phyloP scores from a whole-genome alignment of 2,888 invertebrate genomes.

The Drosophila affinis region DNA sequence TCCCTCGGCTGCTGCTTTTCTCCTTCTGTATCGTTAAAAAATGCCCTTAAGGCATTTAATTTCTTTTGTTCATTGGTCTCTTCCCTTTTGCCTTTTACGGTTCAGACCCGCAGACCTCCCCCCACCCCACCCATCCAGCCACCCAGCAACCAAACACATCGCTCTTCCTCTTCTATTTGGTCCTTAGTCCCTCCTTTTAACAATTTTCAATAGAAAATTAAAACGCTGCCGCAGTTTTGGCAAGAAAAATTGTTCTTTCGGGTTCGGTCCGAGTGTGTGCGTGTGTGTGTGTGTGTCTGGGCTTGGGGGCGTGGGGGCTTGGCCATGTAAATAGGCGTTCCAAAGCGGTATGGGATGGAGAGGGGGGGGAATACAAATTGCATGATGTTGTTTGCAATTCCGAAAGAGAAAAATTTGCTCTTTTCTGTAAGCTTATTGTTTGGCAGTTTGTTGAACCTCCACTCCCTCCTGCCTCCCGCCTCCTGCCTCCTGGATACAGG shows the following conservation, averaged over 20 bases:
- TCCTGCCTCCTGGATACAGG: neutral
- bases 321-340: constrained; percentile 65
- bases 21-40: constrained; percentile 70
- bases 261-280: constrained; percentile 10
- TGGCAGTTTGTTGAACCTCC: constrained; percentile 50
- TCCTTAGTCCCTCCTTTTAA: constrained; percentile 58
- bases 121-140: constrained; percentile 2
- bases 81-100: constrained; percentile 53
- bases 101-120: constrained; percentile 24
- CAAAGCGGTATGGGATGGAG: no score
- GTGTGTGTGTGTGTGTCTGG: constrained; percentile 18
- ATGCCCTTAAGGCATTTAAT: constrained; percentile 79
- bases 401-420: constrained; percentile 18
- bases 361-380: constrained; percentile 53
- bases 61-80: constrained; percentile 75
- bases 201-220: constrained; percentile 76
- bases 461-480: neutral
- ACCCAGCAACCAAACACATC: constrained; percentile 26
- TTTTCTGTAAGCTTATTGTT: constrained; percentile 47
- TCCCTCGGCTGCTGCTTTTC: constrained; percentile 2
- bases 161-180: constrained; percentile 11
- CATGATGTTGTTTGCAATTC: constrained; percentile 39
- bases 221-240: constrained; percentile 60
- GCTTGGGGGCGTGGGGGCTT: constrained; percentile 13
- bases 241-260: constrained; percentile 69